Percentiles rank a stretch among this genome's conserved stretches.
phyloP scores from a whole-genome alignment of 1,140 invertebrate species.

The Archegozetes longisetosus region DNA sequence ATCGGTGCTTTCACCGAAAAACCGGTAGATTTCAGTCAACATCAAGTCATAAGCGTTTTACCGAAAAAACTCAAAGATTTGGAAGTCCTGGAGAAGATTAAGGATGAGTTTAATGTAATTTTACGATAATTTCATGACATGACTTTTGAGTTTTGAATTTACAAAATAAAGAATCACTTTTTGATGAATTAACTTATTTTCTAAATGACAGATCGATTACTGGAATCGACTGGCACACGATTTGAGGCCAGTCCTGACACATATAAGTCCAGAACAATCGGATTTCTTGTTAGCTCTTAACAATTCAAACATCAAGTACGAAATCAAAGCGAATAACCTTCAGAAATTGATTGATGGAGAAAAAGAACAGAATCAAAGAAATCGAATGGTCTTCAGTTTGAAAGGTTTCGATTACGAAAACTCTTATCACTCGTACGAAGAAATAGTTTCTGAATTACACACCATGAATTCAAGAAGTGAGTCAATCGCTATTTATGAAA shows the following conservation, averaged over 20 bases:
- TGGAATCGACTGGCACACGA: constrained; percentile 6
- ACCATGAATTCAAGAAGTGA: neutral
- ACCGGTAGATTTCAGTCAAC: neutral
- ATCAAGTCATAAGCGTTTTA: constrained; percentile 9
- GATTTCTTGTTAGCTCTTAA: constrained; percentile 7
- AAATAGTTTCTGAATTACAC: constrained; percentile 7
- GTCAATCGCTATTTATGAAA: neutral
- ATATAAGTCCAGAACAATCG: constrained; percentile 4
- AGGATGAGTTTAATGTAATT: constrained; percentile 12
- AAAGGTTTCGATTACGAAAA: constrained; percentile 9
- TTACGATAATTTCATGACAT: too few relatives aligned
- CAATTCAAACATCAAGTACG: constrained; percentile 6
- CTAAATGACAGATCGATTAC: too few relatives aligned
- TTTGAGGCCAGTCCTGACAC: constrained; percentile 8
- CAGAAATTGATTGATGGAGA: constrained; percentile 9
- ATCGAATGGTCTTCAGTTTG: too few relatives aligned
- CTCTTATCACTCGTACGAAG: constrained; percentile 13
- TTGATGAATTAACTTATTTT: too few relatives aligned
- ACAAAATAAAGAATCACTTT: too few relatives aligned
- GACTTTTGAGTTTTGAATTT: too few relatives aligned
- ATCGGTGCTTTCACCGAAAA: too few relatives aligned
- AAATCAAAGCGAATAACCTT: constrained; percentile 6
- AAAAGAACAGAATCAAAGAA: neutral
- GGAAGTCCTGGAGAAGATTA: neutral
- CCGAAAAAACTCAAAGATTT: neutral